Conservation (phyloP, 2,113 vertebrate species). For the Noturus placidus region DNA sequence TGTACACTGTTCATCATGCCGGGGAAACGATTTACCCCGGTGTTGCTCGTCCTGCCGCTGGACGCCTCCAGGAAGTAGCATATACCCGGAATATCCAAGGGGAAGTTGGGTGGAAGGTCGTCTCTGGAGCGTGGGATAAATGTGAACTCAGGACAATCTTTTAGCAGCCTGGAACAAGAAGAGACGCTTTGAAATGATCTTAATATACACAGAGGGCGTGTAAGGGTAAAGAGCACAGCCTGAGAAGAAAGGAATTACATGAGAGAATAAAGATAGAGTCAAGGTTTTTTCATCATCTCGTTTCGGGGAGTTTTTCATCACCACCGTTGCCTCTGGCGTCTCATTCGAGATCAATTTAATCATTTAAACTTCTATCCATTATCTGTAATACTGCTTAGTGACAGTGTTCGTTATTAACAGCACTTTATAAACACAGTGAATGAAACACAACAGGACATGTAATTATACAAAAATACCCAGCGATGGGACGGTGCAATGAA, state of each 20-base stretch:
- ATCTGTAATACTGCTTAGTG: neutral
- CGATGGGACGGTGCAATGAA: neutral
- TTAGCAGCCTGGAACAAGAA: conserved; percentile 83
- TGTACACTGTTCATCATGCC: neutral
- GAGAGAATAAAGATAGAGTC: neutral
- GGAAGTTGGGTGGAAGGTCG: conserved; percentile 95
- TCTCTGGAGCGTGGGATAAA: conserved; percentile 92
- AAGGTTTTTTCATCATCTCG: neutral
- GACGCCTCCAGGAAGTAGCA: conserved; percentile 93
- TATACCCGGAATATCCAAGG: conserved; percentile 90
- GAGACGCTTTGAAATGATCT: neutral
- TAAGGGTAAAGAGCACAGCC: neutral
- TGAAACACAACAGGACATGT: neutral
- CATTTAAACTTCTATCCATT: neutral
- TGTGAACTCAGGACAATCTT: conserved; percentile 85
- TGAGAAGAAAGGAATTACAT: neutral
- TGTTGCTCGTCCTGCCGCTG: conserved; percentile 52
- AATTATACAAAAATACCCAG: neutral
- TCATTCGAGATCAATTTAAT: neutral
- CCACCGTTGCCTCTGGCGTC: neutral
- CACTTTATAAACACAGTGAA: neutral
- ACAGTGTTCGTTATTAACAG: neutral
- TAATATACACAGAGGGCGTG: neutral
- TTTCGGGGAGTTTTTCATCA: neutral
- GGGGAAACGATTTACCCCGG: neutral